Evolutionary conservation across 2,888 invertebrate species (phyloP), one percentile per base, ranked within the genome.

Genomic region (Strigamia maritima): DNA sequence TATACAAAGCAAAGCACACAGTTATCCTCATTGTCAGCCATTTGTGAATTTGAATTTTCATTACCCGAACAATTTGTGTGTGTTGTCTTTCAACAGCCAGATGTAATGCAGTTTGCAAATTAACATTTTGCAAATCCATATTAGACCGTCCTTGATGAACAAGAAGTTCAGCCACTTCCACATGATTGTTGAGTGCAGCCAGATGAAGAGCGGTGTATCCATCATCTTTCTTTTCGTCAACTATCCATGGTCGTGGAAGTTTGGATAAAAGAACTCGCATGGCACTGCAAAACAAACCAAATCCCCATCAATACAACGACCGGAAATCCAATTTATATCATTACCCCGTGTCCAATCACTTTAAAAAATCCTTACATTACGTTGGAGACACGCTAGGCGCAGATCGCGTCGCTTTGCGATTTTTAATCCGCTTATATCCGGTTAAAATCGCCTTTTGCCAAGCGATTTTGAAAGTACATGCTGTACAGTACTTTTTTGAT

Each of bases 201-300:
- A 98, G 89, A 87, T 98, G 97, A 26, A 98, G 89, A 0, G 98
- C 97, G 0, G 98, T 97, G 88, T 97, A 97, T 0, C 98, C 98
- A 85, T 98, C 98, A 86, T 98, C 98, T 86, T 98, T 98, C 84
- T 97, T 97, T 88, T 98, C 98, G 86, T 98, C 98, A 80, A 98
- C 97, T 84, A 98, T 94, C 98, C 98, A 98, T 2, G 95, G 93
- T 28, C 97, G 90, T 44, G 95, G 95, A 81, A 97, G 89, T 88
- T 97, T 97, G 78, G 93, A 92, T 83, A 98, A 89, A 84, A 98
- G 90, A 84, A 97, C 95, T 85, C 95, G 92, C 97, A 98, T 97
- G 79, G 98, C 97, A 87, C 97, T 95, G 80, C 26, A 80, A 82
- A 31, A 80, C 28, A 74, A 44, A 79, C 28, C 28, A 79, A 24